Evolutionary conservation across 1,140 invertebrate genomes (phyloP), one percentile per base, ranked within the genome.

Genomic region (Rhopalosiphum maidis): DNA sequence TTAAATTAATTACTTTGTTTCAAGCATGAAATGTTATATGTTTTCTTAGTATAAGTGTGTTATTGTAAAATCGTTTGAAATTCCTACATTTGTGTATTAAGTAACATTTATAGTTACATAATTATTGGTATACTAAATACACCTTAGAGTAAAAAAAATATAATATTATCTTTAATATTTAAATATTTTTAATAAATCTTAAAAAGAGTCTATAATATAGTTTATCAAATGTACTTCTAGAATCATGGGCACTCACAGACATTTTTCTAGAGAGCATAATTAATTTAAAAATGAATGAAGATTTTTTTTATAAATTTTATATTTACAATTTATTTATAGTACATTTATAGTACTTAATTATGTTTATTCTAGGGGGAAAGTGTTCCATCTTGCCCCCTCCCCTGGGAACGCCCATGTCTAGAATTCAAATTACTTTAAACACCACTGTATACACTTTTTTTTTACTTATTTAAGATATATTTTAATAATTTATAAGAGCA

Each of bases 1-100:
- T 87, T 30, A 18, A 87, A 87, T 46, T n/a, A 77, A n/a, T n/a
- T 77, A 77, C n/a, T 77, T 77, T n/a, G 60, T 77, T 77, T 77
- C 30, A 18, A 77, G 1, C 60, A 77, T 77, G 30, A 77, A 77
- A n/a, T 77, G n/a, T n/a, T 77, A n/a, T 35, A n/a, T 77, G n/a
- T n/a, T 77, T 77, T 35, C 1, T 30, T 30, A 68, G 5, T n/a
- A 68, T 68, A 30, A 68, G 30, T n/a, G 15, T 15, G 60, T 68
- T 68, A 68, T 68, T 68, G 11, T 68, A 30, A n/a, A 5, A 68
- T 68, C 8, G n/a, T 68, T n/a, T 68, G 15, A n/a, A 68, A 68
- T 35, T 35, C n/a, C 4, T 30, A 15, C 30, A 68, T 11, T 68
- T 68, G 9, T n/a, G n/a, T 77, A 15, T 77, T n/a, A 18, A n/a